Evolutionary conservation across 2,113 vertebrate species (phyloP).

Genomic region (Camarhynchus parvulus): DNA sequence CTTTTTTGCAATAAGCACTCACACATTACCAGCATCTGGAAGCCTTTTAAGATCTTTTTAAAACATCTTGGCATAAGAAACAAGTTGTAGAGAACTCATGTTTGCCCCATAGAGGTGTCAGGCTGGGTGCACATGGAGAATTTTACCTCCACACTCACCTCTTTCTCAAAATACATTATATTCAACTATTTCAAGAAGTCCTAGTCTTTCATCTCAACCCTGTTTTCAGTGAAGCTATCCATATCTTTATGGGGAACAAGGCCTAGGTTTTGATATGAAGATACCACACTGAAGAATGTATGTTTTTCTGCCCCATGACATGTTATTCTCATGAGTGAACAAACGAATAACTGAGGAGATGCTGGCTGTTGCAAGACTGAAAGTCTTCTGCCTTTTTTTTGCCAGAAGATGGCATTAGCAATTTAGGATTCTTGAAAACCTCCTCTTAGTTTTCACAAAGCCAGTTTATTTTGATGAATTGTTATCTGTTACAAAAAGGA

Average conservation of each 20-base stretch:
- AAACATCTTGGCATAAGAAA: background rate
- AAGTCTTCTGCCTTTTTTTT: background rate
- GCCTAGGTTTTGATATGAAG: background rate
- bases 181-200: background rate
- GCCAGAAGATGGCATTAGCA: slow-evolving; percentile 59
- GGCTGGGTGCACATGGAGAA: background rate
- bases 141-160: background rate
- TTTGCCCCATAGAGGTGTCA: background rate
- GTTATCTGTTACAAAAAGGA: background rate
- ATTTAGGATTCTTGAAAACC: background rate
- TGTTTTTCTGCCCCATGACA: background rate
- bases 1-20: background rate
- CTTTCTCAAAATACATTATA: background rate
- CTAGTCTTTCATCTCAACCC: background rate
- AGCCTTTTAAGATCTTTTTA: background rate
- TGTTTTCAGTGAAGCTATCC: background rate
- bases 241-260: background rate
- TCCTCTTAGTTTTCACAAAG: background rate
- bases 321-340: background rate
- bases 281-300: background rate
- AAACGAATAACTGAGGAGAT: background rate
- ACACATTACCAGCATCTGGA: background rate
- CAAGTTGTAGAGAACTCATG: background rate
- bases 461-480: background rate
- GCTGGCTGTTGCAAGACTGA: background rate